phyloP scores from a whole-genome alignment of 2,797 vertebrate genomes.

The Lacerta bilineata region DNA sequence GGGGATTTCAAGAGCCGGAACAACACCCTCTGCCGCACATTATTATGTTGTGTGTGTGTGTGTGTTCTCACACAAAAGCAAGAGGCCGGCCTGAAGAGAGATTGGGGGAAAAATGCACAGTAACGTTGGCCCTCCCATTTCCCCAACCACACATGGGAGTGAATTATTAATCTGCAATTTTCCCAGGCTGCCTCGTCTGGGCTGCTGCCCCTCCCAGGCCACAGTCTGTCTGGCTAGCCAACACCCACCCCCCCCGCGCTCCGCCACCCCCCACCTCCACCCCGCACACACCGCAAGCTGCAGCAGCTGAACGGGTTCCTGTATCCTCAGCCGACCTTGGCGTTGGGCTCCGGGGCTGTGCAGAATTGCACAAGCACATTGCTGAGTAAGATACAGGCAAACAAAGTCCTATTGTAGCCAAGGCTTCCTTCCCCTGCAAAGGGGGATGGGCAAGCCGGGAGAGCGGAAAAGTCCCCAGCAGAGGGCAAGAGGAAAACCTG shows the following conservation, averaged over 20 bases:
- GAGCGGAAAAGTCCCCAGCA: neutral
- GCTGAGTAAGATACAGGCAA: conserved; percentile 73
- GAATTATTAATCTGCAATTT: conserved; percentile 20
- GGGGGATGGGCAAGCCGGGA: conserved; percentile 43
- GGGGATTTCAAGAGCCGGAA: too few species aligned
- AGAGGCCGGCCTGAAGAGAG: neutral
- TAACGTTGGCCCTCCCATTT: neutral
- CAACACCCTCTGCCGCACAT: neutral
- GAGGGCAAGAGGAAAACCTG: neutral
- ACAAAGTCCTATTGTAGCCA: conserved; percentile 76
- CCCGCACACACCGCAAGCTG: neutral
- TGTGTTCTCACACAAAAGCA: neutral
- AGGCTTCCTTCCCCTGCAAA: conserved; percentile 63
- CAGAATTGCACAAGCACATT: conserved; percentile 77
- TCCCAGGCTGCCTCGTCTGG: conserved; percentile 30
- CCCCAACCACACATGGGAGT: conserved; percentile 29
- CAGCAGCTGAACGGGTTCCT: neutral
- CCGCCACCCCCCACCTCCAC: too few species aligned
- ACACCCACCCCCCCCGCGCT: too few species aligned
- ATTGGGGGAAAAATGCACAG: neutral
- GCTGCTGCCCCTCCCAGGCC: conserved; percentile 5
- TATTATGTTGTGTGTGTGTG: neutral
- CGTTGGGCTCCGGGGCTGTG: conserved; percentile 60
- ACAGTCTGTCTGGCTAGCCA: neutral
- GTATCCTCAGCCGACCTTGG: conserved; percentile 66